phyloP scores from a whole-genome alignment of 2,888 invertebrate genomes.

The Philonicus albiceps region DNA sequence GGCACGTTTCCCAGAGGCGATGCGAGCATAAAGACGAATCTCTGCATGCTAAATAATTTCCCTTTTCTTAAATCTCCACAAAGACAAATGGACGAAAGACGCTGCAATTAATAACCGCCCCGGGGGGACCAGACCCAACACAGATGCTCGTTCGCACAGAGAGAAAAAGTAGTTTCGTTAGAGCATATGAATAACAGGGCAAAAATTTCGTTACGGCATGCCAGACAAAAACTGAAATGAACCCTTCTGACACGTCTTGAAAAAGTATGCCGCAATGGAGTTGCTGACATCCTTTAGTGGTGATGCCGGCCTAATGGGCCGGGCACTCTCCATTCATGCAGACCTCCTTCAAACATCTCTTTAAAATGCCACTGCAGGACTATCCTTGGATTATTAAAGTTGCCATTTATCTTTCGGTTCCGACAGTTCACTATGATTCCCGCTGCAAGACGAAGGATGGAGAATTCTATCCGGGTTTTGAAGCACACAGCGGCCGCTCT shows the following conservation, averaged over 20 bases:
- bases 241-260: slow-evolving; percentile 5
- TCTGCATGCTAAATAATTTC: not conserved
- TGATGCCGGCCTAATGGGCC: not conserved
- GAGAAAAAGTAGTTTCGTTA: not conserved
- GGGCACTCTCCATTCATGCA: not conserved
- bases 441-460: not conserved
- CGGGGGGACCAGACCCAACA: not conserved
- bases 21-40: not conserved
- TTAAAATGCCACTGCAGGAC: slow-evolving; percentile 34
- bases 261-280: slow-evolving; percentile 34
- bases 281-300: slow-evolving; percentile 13
- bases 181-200: slow-evolving; percentile 2
- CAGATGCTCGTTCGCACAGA: not conserved
- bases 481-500: slow-evolving; percentile 5
- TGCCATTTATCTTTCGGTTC: slow-evolving; percentile 43
- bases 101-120: not conserved
- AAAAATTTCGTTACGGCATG: not conserved
- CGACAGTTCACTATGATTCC: slow-evolving; percentile 20
- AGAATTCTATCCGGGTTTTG: not conserved
- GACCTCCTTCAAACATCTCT: slow-evolving; percentile 34
- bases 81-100: not conserved
- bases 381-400: slow-evolving; percentile 39
- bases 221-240: slow-evolving; percentile 10
- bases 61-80: not conserved
- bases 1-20: not conserved